These are phyloP conservation scores for Pharmacophagus antenor DNA, from an alignment of 2,888 invertebrate species.

Conservation along the genomic window DNA sequence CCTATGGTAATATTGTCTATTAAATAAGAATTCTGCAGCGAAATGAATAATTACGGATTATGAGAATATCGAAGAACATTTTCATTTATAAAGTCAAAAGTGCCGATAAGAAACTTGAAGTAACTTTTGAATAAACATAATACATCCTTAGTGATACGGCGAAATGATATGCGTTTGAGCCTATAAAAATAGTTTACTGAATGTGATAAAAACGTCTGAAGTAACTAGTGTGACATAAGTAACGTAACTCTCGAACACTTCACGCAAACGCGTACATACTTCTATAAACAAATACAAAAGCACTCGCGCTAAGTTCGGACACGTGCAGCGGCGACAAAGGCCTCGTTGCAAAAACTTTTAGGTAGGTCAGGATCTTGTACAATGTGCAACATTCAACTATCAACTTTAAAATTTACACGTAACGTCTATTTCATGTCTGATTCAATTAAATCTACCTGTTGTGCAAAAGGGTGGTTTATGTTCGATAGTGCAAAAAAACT, in stretches of 20 bases:
- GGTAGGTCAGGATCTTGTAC: slow-evolving; percentile 28
- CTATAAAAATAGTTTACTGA: not conserved
- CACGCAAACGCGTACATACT: slow-evolving; percentile 19
- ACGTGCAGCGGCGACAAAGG: slow-evolving; percentile 35
- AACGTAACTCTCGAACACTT: slow-evolving; percentile 12
- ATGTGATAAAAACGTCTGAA: not conserved
- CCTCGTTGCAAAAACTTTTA: slow-evolving; percentile 32
- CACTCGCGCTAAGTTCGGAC: slow-evolving; percentile 34
- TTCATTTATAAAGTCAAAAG: too few relatives aligned
- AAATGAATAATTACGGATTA: too few relatives aligned
- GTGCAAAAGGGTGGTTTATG: slow-evolving; percentile 34
- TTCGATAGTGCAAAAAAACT: slow-evolving; percentile 30
- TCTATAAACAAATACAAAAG: slow-evolving; percentile 30
- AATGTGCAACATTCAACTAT: not conserved
- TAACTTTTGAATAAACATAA: too few relatives aligned
- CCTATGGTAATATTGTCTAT: too few relatives aligned
- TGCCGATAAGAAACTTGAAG: too few relatives aligned
- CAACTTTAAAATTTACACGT: not conserved
- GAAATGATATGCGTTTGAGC: too few relatives aligned
- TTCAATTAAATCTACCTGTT: slow-evolving; percentile 32
- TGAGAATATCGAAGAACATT: too few relatives aligned
- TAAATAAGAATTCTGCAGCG: too few relatives aligned
- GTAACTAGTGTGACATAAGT: not conserved
- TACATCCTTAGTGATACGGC: too few relatives aligned
- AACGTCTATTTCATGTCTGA: slow-evolving; percentile 2